Conservation (phyloP, 2,888 invertebrate species). For the Galeopsomyia nigrocyanea region DNA sequence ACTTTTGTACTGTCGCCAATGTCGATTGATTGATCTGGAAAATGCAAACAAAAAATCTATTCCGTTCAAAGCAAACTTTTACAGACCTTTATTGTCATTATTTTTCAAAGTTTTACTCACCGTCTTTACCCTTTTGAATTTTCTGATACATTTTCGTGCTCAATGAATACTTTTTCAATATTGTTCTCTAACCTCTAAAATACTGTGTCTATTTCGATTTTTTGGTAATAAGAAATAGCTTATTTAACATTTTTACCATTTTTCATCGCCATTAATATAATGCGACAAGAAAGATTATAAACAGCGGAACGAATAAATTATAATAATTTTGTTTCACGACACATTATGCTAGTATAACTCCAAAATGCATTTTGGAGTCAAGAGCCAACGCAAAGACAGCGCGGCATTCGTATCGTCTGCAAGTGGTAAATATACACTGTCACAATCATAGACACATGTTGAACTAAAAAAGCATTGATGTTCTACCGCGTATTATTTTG, state of each 20-base stretch:
- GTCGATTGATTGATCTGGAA: conserved; percentile 11
- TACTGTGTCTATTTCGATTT: not conserved
- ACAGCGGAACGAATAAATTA: no score
- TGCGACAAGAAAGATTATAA: no score
- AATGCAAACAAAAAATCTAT: not conserved
- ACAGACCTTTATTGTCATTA: not conserved
- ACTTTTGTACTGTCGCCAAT: not conserved
- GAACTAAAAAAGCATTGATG: no score
- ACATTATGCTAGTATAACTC: not conserved
- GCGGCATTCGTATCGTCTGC: conserved; percentile 27
- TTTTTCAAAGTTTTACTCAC: conserved; percentile 20
- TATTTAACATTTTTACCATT: not conserved
- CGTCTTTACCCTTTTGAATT: conserved; percentile 18
- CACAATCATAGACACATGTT: no score
- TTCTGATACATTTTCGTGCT: conserved; percentile 37
- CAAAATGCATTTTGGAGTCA: conserved; percentile 3
- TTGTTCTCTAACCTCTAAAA: conserved; percentile 3
- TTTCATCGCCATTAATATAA: no score
- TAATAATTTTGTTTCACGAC: no score
- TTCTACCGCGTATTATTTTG: no score
- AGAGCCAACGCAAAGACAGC: not conserved
- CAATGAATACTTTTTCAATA: not conserved
- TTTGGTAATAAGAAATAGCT: not conserved
- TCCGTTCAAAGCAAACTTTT: not conserved
- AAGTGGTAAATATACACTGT: not conserved